phyloP scores from a whole-genome alignment of 2,113 vertebrate species.

The Pipra filicauda region DNA sequence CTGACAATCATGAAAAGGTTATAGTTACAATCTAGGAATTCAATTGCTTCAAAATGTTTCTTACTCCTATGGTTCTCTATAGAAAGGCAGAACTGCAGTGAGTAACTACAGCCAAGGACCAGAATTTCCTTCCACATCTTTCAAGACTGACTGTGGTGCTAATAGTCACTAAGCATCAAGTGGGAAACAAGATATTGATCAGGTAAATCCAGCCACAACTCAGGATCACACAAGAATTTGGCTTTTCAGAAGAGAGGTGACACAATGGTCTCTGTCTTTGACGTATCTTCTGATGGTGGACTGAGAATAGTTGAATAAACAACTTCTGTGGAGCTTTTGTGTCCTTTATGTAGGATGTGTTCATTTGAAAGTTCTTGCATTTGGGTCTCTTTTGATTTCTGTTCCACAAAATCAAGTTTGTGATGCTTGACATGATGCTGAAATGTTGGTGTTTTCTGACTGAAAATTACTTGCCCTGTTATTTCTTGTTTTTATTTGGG shows the following conservation, averaged over 20 bases:
- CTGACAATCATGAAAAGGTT: not conserved
- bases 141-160: not conserved
- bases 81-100: not conserved
- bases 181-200: not conserved
- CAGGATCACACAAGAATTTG: not conserved
- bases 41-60: not conserved
- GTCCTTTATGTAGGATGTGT: not conserved
- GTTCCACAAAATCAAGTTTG: not conserved
- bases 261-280: not conserved
- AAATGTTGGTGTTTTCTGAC: not conserved
- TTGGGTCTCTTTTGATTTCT: not conserved
- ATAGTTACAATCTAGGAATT: not conserved
- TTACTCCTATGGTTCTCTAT: not conserved
- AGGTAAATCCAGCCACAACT: not conserved
- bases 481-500: not conserved
- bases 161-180: not conserved
- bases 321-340: not conserved
- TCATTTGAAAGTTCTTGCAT: not conserved
- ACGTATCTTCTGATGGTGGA: not conserved
- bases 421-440: not conserved
- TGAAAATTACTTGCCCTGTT: not conserved
- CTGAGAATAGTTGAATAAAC: not conserved
- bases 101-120: not conserved
- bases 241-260: not conserved
- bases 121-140: not conserved